These are phyloP conservation scores for Gambusia holbrooki DNA, from an alignment of 2,113 vertebrate species.

Conservation along the genomic window DNA sequence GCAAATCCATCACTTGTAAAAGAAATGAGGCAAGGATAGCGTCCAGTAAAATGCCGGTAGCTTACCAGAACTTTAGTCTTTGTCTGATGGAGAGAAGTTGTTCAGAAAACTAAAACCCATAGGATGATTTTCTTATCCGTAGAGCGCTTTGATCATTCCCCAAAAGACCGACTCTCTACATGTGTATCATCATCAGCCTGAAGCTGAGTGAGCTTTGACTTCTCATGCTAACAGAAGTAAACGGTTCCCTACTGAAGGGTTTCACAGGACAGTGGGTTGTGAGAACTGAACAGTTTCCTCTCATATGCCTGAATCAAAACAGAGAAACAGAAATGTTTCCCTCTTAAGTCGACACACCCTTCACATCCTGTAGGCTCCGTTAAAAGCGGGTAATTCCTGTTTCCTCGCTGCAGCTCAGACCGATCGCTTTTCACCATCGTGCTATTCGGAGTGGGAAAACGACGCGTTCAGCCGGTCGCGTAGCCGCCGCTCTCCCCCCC, in stretches of 20 bases:
- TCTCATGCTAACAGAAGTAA: neutral
- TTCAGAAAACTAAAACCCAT: neutral
- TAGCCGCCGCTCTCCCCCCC: neutral
- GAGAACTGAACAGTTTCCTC: neutral
- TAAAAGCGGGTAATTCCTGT: neutral
- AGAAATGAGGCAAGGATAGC: too few species aligned
- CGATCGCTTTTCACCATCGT: neutral
- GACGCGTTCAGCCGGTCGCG: neutral
- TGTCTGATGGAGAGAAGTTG: neutral
- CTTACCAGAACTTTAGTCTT: neutral
- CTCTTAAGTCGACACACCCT: neutral
- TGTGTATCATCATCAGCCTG: neutral
- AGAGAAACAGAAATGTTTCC: slow-evolving; percentile 11
- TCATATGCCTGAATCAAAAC: neutral
- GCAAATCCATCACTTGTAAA: too few species aligned
- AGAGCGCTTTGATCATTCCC: neutral
- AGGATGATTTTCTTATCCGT: too few species aligned
- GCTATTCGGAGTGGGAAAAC: neutral
- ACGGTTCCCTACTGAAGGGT: too few species aligned
- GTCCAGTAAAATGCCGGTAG: too few species aligned
- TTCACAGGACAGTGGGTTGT: neutral
- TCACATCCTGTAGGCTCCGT: neutral
- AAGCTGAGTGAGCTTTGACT: neutral
- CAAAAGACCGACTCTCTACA: neutral
- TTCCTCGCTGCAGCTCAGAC: neutral